These are phyloP conservation scores for Strix uralensis DNA, from an alignment of 2,113 vertebrate genomes.

Conservation along the genomic window DNA sequence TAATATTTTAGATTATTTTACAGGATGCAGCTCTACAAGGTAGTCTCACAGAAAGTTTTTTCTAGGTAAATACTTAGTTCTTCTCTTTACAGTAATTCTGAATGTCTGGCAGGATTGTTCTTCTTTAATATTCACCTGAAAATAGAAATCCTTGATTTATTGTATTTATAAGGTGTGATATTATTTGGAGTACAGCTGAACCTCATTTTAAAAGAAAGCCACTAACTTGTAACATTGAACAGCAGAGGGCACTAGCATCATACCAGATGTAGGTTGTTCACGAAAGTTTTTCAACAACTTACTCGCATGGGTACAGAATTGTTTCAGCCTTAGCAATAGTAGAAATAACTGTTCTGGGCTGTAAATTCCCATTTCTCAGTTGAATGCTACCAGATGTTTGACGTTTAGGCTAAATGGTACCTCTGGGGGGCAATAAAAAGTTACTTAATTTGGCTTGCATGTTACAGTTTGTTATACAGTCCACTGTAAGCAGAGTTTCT, in stretches of 20 bases:
- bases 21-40: neutral
- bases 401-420: neutral
- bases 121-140: neutral
- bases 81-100: neutral
- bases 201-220: neutral
- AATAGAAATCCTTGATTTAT: neutral
- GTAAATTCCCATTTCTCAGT: neutral
- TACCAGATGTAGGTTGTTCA: neutral
- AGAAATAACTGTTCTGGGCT: neutral
- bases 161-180: neutral
- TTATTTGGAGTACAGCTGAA: neutral
- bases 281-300: neutral
- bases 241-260: conserved; percentile 35
- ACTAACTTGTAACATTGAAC: neutral
- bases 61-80: neutral
- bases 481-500: neutral
- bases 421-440: neutral
- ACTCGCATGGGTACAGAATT: neutral
- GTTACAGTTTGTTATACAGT: neutral
- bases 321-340: neutral
- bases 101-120: neutral
- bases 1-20: neutral
- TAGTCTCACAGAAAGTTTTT: neutral
- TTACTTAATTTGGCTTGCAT: neutral
- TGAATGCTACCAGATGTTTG: neutral